A percentile compares a stretch with the other conserved stretches of the same genome.
phyloP scores from a whole-genome alignment of 2,888 invertebrate species.

The Salpingus planirostris region DNA sequence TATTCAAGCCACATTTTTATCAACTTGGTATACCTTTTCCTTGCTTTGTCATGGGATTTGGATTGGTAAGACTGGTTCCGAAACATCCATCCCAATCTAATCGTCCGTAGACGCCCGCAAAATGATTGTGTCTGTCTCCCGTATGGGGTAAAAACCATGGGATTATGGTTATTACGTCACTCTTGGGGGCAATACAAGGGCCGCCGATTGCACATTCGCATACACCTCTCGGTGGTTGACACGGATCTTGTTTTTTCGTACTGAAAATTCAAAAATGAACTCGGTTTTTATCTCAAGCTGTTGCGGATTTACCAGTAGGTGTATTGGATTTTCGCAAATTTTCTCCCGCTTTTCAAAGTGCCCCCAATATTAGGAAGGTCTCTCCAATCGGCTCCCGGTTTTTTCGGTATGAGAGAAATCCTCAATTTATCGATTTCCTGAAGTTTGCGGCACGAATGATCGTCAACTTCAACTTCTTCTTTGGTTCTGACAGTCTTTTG shows the following conservation, averaged over 20 bases:
- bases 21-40: constrained; percentile 47
- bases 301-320: constrained; percentile 45
- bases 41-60: constrained; percentile 87
- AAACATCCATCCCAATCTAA: constrained; percentile 79
- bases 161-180: constrained; percentile 74
- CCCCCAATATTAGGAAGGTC: constrained; percentile 73
- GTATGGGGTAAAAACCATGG: constrained; percentile 88
- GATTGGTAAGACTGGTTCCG: constrained; percentile 76
- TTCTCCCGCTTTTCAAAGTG: constrained; percentile 61
- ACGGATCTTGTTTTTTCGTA: constrained; percentile 43
- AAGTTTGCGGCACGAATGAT: constrained; percentile 82
- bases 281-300: background rate
- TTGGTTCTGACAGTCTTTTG: no score
- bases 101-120: constrained; percentile 78
- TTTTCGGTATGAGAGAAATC: constrained; percentile 64
- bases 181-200: constrained; percentile 59
- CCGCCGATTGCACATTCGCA: constrained; percentile 63
- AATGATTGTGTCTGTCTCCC: constrained; percentile 75
- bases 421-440: constrained; percentile 68
- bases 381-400: constrained; percentile 75
- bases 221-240: constrained; percentile 57
- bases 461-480: no score
- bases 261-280: constrained; percentile 20
- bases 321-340: constrained; percentile 47
- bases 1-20: background rate